Conservation (phyloP, 2,797 vertebrate species). For the Halcyon chelicuti region DNA sequence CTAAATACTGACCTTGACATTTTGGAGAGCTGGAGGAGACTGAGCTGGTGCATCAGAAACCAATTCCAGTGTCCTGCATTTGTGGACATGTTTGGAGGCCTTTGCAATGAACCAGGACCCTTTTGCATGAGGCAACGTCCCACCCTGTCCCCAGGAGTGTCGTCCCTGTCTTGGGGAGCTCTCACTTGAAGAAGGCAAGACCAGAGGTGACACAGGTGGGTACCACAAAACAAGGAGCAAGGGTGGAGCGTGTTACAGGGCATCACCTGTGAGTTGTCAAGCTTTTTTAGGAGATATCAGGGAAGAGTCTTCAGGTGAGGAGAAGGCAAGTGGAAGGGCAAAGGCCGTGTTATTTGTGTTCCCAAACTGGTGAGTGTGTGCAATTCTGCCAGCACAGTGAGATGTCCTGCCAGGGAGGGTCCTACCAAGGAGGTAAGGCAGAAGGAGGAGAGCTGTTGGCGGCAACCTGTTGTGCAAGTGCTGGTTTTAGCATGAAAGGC, state of each 20-base stretch:
- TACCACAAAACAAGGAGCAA: background rate
- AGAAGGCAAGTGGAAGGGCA: background rate
- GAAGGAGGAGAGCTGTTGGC: background rate
- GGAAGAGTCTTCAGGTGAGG: background rate
- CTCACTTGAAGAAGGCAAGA: background rate
- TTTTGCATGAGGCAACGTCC: accelerated
- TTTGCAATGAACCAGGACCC: background rate
- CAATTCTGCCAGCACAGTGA: background rate
- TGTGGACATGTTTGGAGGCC: background rate
- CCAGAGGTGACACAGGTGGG: background rate
- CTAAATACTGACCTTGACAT: background rate
- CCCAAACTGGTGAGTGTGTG: background rate
- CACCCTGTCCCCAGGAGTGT: accelerated
- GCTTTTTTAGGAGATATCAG: background rate
- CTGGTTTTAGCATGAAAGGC: background rate
- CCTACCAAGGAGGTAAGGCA: background rate
- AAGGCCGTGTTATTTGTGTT: background rate
- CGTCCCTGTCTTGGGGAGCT: background rate
- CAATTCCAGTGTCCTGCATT: accelerated
- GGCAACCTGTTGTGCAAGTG: background rate
- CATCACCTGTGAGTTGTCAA: accelerated
- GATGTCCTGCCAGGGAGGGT: background rate
- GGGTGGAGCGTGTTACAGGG: accelerated
- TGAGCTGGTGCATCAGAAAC: background rate
- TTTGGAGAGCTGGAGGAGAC: background rate